Evolutionary conservation across 2,113 vertebrate species (phyloP), one percentile per base, ranked within the genome.

Genomic region (Malurus melanocephalus): DNA sequence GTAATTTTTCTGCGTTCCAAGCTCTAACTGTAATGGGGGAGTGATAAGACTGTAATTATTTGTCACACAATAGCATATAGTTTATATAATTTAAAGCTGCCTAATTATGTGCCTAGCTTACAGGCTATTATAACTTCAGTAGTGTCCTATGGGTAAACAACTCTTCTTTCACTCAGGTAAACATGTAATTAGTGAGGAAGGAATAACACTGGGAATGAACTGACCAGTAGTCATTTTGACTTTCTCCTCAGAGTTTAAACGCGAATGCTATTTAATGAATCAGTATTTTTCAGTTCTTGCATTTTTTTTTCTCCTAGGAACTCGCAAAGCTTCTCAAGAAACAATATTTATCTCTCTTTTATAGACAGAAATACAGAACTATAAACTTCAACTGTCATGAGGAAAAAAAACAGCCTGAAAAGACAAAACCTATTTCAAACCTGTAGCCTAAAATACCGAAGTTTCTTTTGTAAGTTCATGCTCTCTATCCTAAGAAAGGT

Each of bases 1-100:
- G 69, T 55, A 40, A 16, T 62, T 81, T 89, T 89, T 73, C 48
- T 69, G 1, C 61, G 78, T 82, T 38, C 13, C 10, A 49, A 55
- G 24, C 20, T 74, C 86, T 56, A 16, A 65, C 27, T 72, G 15
- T 42, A 46, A 13, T 42, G 46, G 2, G 11, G 7, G 13, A 84
- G 45, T 62, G 19, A 68, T 82, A 90, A 53, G 48, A 46, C 61
- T 7, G 30, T 88, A 93, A 91, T 94, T 91, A 45, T 57, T 92
- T 87, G 59, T 43, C 65, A 53, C 13, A 11, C 46, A 82, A 60
- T 72, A 79, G 65, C 17, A 8, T 68, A 67, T 81, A 9, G 55
- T 60, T 81, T 28, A 74, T 90, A 71, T 57, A 15, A 27, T 91
- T 81, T 85, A 42, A 80, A 56, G 35, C 26, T 66, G n/a, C 30